Evolutionary conservation across 2,113 vertebrate genomes (phyloP), one percentile per base, ranked within the genome.

Genomic region (Hippolais icterina): DNA sequence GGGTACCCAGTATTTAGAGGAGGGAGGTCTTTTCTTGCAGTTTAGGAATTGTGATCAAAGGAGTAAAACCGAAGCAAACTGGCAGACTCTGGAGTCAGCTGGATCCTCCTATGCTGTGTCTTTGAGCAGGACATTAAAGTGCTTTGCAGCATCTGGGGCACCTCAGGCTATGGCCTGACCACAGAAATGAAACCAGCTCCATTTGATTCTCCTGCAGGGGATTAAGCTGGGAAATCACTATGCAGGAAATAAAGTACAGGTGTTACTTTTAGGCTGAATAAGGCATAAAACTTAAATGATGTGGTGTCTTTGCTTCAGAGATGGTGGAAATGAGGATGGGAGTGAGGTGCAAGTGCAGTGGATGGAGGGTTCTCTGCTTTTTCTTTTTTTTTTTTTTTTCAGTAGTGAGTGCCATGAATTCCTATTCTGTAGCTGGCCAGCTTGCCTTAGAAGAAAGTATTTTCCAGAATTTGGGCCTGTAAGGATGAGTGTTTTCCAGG

Each of bases 161-260:
- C 89, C 80, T 66, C 42, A 0, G 76, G 95, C 76, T 83, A 35
- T 47, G 64, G 64, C 23, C 24, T 60, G 86, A 47, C 91, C 72
- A 44, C 56, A 47, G 59, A 83, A 91, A 42, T 70, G 50, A 90
- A 90, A 90, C 42, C 6, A 3, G 28, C 71, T 93, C 54, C 60
- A 22, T 83, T 83, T 87, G 72, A 25, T 77, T 81, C 77, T 74
- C 3, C 28, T 89, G 50, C 39, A 66, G 89, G 74, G 72, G 59
- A 89, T 87, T 93, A 82, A 66, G 52, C 28, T 95, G 83, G 87
- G 74, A 95, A 91, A 77, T 95, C 54, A 27, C 75, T 79, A 1
- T 57, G 37, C 68, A 54, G 88, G 88, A 93, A 92, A 88, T 92
- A 80, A 90, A 83, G 29, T 79, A 70, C 93, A 93, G 83, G 94